phyloP scores from a whole-genome alignment of 2,888 invertebrate genomes.

The Leucoma salicis region DNA sequence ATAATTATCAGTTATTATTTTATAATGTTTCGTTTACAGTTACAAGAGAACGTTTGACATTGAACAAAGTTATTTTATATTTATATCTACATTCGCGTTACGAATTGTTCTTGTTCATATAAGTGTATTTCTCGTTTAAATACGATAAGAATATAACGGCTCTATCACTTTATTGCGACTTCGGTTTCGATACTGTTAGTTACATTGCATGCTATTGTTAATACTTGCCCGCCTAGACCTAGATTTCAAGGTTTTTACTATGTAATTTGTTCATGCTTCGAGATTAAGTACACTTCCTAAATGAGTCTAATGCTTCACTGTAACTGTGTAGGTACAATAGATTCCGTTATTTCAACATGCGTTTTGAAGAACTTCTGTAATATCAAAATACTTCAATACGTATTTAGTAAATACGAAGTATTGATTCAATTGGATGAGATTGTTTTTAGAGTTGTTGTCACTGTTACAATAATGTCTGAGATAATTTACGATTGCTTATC shows the following conservation, averaged over 20 bases:
- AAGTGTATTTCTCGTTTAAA: conserved; percentile 3
- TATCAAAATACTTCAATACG: too few species aligned
- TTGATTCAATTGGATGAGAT: too few species aligned
- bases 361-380: too few species aligned
- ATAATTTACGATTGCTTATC: too few species aligned
- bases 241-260: conserved; percentile 37
- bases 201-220: conserved; percentile 32
- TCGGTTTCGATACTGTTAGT: conserved; percentile 22
- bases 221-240: conserved; percentile 44
- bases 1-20: too few species aligned
- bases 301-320: too few species aligned
- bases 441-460: too few species aligned
- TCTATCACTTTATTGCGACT: conserved; percentile 15
- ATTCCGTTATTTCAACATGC: too few species aligned
- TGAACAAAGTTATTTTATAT: neutral
- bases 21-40: neutral
- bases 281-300: conserved; percentile 25
- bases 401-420: too few species aligned
- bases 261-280: conserved; percentile 17
- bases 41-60: neutral
- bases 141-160: conserved; percentile 12
- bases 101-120: conserved; percentile 1
- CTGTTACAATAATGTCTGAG: too few species aligned
- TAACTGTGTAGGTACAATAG: too few species aligned
- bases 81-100: neutral